Percentiles rank a stretch among this genome's conserved stretches.
phyloP scores from a whole-genome alignment of 2,888 invertebrate genomes.

The Folsomia manolachei region DNA sequence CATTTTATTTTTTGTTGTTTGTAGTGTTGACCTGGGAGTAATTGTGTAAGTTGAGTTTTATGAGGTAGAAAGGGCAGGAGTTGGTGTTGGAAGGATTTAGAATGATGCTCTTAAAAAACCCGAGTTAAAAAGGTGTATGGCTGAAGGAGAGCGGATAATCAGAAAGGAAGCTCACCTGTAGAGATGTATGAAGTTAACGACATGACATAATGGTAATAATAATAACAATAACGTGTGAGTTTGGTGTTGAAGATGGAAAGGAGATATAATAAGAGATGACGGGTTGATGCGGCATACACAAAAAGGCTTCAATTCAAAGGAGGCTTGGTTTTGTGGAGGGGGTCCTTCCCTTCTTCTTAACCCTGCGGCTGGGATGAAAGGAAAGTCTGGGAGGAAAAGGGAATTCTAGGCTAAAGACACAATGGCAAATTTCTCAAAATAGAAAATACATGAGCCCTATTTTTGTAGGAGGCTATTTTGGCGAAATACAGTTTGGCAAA shows the following conservation, averaged over 20 bases:
- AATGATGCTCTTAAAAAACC: too few relatives aligned
- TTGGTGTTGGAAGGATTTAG: too few relatives aligned
- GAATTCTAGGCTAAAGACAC: too few relatives aligned
- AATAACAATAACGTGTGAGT: constrained; percentile 22
- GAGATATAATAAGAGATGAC: constrained; percentile 24
- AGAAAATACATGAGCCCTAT: too few relatives aligned
- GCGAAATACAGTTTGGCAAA: too few relatives aligned
- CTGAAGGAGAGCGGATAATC: neutral
- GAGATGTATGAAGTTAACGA: constrained; percentile 13
- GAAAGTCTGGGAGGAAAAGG: neutral
- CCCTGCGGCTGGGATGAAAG: neutral
- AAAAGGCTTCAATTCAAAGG: constrained; percentile 9
- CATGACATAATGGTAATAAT: constrained; percentile 16
- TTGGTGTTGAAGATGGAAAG: constrained; percentile 22
- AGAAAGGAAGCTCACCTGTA: constrained; percentile 14
- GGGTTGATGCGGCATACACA: constrained; percentile 17
- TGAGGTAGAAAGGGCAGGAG: too few relatives aligned
- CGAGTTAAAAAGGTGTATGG: neutral
- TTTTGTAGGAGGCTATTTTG: too few relatives aligned
- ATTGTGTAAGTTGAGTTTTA: too few relatives aligned
- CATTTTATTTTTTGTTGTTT: too few relatives aligned
- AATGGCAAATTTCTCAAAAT: too few relatives aligned
- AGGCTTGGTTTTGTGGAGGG: neutral
- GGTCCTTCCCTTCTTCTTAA: neutral
- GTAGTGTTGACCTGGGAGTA: too few relatives aligned